Conservation (phyloP, 2,113 vertebrate species). For the Phodopus roborovskii region DNA sequence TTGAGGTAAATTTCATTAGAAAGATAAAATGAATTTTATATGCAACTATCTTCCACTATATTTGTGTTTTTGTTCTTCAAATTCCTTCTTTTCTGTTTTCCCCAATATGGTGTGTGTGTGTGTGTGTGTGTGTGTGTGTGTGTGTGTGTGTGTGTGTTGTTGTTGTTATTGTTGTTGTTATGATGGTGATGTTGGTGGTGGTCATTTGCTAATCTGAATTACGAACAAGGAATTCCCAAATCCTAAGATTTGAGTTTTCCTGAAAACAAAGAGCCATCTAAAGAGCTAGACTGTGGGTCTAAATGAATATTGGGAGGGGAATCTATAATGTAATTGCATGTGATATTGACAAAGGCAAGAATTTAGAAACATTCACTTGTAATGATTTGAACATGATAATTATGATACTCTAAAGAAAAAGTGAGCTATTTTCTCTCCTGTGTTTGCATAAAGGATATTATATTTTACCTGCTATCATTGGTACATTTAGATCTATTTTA, state of each 20-base stretch:
- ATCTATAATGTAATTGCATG: not conserved
- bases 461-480: not conserved
- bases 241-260: not conserved
- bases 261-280: not conserved
- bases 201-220: not conserved
- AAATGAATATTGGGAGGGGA: not conserved
- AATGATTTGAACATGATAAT: conserved; percentile 2
- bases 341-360: conserved; percentile 7
- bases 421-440: not conserved
- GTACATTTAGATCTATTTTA: conserved; percentile 15
- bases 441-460: not conserved
- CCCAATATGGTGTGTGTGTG: not conserved
- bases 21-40: not conserved
- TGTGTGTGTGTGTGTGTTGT: not conserved
- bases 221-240: not conserved
- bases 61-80: not conserved
- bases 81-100: not conserved
- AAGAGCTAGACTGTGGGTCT: not conserved
- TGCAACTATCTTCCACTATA: not conserved
- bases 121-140: not conserved
- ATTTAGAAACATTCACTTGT: not conserved
- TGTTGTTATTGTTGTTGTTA: not conserved
- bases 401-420: not conserved
- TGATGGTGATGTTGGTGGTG: too few relatives aligned
- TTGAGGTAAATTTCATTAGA: conserved; percentile 17